A percentile compares a stretch with the other conserved stretches of the same genome.
Evolutionary conservation across 1,140 invertebrate species (phyloP).

Genomic region (Lethrus apterus): DNA sequence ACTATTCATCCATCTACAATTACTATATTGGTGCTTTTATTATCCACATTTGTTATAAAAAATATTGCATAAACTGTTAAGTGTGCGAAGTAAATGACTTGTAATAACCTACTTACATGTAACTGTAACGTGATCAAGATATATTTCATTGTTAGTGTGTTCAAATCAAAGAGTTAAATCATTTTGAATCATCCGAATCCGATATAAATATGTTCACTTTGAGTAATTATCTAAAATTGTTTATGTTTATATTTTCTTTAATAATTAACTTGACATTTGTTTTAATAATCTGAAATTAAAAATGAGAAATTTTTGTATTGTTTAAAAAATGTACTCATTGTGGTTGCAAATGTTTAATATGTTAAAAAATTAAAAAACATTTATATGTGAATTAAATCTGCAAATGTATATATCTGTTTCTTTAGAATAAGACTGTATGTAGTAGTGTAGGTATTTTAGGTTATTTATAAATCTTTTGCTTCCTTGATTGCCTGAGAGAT

Average conservation of each 20-base stretch:
- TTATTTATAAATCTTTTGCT: slow-evolving; percentile 13
- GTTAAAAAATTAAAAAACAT: not conserved
- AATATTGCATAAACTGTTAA: slow-evolving; percentile 4
- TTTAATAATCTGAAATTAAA: too few relatives aligned
- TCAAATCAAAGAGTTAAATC: not conserved
- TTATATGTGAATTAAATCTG: not conserved
- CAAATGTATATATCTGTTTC: slow-evolving; percentile 8
- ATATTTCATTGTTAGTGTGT: slow-evolving; percentile 5
- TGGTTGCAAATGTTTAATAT: too few relatives aligned
- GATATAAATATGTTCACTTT: too few relatives aligned
- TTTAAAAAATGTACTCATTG: slow-evolving; percentile 3
- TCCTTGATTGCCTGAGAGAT: slow-evolving; percentile 13
- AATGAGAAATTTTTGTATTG: not conserved
- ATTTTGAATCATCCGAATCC: too few relatives aligned
- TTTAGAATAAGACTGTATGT: slow-evolving; percentile 14
- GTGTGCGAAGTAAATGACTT: slow-evolving; percentile 6
- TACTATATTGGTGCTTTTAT: not conserved
- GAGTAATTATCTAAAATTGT: too few relatives aligned
- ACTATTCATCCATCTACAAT: slow-evolving; percentile 3
- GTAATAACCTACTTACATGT: slow-evolving; percentile 13
- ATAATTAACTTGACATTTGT: too few relatives aligned
- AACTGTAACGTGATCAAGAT: slow-evolving; percentile 6
- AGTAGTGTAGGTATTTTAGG: slow-evolving; percentile 13
- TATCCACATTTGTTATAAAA: slow-evolving; percentile 5
- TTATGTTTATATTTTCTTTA: too few relatives aligned